Evolutionary conservation across 2,797 vertebrate species (phyloP).

Genomic region (Xenopus petersii): DNA sequence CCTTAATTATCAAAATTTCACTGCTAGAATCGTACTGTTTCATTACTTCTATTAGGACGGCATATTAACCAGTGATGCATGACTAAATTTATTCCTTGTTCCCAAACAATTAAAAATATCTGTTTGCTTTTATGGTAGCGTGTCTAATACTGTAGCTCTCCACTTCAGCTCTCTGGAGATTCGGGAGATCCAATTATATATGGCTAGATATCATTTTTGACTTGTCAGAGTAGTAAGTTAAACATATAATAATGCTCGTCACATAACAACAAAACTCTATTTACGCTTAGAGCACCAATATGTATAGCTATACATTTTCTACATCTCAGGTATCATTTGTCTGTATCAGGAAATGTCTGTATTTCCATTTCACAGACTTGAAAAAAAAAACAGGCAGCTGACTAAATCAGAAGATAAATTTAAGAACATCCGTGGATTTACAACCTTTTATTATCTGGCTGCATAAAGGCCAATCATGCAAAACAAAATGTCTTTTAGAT

Average conservation of each 20-base stretch:
- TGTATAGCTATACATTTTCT: no score
- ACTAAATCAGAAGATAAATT: conserved; percentile 23
- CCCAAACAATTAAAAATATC: conserved; percentile 66
- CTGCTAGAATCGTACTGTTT: conserved; percentile 52
- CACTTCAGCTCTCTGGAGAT: conserved; percentile 64
- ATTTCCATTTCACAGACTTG: conserved; percentile 3
- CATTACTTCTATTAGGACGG: conserved; percentile 63
- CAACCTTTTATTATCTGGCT: conserved; percentile 29
- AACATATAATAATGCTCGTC: conserved; percentile 75
- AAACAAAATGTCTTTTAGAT: conserved; percentile 30
- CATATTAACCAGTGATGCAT: conserved; percentile 66
- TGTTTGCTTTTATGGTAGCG: conserved; percentile 69
- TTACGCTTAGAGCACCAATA: conserved; percentile 49
- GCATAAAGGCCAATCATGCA: conserved; percentile 34
- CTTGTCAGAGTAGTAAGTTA: conserved; percentile 74
- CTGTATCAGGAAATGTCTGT: background rate
- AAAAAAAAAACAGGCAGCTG: conserved; percentile 13
- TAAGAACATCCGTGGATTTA: conserved; percentile 28
- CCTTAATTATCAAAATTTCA: conserved; percentile 55
- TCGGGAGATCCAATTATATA: conserved; percentile 73
- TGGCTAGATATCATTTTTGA: conserved; percentile 73
- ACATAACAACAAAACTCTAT: conserved; percentile 73
- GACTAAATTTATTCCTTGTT: conserved; percentile 67
- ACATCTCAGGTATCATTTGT: background rate
- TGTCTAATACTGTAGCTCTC: conserved; percentile 56